A percentile compares a stretch with the other conserved stretches of the same genome.
Conservation (phyloP, 2,888 invertebrate genomes). For the Ennomos quercinarius region DNA sequence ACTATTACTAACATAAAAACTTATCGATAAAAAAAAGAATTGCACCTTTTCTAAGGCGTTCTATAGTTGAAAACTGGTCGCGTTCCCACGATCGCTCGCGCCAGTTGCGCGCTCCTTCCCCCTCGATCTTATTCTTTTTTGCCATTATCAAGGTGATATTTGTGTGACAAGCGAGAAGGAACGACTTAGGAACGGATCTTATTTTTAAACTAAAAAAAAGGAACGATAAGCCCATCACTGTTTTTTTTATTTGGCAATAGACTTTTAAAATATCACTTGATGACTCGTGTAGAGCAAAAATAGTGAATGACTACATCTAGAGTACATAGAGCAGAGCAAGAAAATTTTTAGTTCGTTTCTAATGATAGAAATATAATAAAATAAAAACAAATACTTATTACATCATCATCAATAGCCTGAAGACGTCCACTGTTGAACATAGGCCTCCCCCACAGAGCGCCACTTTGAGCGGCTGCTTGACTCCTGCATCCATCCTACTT, state of each 20-base stretch:
- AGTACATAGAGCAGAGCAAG: too few relatives aligned
- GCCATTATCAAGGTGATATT: conserved; percentile 67
- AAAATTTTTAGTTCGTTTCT: too few relatives aligned
- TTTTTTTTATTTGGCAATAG: background rate
- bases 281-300: too few relatives aligned
- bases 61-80: conserved; percentile 80
- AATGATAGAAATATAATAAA: too few relatives aligned
- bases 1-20: conserved; percentile 72
- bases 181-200: conserved; percentile 44
- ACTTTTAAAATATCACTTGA: too few relatives aligned
- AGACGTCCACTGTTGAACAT: too few relatives aligned
- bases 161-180: conserved; percentile 66
- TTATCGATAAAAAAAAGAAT: conserved; percentile 70
- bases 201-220: conserved; percentile 44
- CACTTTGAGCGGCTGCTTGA: too few relatives aligned
- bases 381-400: background rate
- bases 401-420: too few relatives aligned
- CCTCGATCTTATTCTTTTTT: conserved; percentile 69
- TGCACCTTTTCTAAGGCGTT: conserved; percentile 84
- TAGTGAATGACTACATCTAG: too few relatives aligned
- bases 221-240: conserved; percentile 12
- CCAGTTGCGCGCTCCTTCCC: conserved; percentile 80
- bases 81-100: conserved; percentile 84
- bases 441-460: too few relatives aligned
- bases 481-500: too few relatives aligned